phyloP scores from a whole-genome alignment of 2,797 vertebrate species.

The Pseudotriccus pelzelni region DNA sequence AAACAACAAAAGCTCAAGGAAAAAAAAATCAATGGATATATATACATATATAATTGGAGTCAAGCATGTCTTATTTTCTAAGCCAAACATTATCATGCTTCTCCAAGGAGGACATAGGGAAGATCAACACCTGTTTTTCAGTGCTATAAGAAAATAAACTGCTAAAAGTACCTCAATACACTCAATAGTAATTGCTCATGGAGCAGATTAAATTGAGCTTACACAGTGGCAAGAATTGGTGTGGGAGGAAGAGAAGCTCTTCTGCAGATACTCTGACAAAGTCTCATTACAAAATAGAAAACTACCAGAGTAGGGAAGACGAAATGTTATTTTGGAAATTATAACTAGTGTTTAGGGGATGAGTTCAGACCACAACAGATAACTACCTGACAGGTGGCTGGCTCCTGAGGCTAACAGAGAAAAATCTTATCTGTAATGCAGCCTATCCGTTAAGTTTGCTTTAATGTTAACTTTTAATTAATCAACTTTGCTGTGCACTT shows the following conservation, averaged over 20 bases:
- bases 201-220: neutral
- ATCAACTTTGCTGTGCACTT: neutral
- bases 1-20: neutral
- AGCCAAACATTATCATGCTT: neutral
- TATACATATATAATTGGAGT: neutral
- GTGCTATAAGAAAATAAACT: neutral
- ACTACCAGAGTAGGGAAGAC: neutral
- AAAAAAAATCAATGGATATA: neutral
- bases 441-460: neutral
- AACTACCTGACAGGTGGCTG: neutral
- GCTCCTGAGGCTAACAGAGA: neutral
- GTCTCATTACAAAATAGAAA: neutral
- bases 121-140: neutral
- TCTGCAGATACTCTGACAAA: neutral
- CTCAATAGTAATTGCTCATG: neutral
- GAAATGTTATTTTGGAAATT: constrained; percentile 16
- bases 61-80: neutral
- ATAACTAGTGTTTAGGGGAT: neutral
- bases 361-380: constrained; percentile 29
- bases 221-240: neutral
- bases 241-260: neutral
- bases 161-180: neutral
- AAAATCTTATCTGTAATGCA: neutral
- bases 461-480: constrained; percentile 50
- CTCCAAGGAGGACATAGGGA: neutral